These are phyloP conservation scores for Diaprepes abbreviatus DNA, from an alignment of 2,888 invertebrate species.

Conservation along the genomic window DNA sequence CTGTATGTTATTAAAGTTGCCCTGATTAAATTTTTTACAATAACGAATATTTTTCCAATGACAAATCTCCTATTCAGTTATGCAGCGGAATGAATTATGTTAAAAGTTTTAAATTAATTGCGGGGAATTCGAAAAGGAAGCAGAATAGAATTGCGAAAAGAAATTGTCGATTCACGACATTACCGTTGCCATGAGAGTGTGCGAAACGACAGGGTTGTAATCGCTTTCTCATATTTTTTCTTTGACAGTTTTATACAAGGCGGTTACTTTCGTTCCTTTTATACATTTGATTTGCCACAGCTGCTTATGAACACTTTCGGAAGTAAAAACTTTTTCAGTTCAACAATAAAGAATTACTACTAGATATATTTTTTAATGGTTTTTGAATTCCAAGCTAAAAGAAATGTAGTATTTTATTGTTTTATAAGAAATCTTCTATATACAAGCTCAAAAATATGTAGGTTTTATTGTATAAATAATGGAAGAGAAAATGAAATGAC, in stretches of 20 bases:
- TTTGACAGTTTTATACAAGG: constrained; percentile 29
- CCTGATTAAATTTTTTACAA: constrained; percentile 50
- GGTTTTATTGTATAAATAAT: no score
- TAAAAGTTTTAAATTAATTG: constrained; percentile 51
- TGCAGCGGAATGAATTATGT: constrained; percentile 47
- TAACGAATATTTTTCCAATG: constrained; percentile 42
- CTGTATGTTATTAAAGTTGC: constrained; percentile 63
- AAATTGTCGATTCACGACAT: constrained; percentile 55
- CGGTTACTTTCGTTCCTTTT: constrained; percentile 5
- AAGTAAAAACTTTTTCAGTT: no score
- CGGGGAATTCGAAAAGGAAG: constrained; percentile 50
- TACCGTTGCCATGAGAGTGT: constrained; percentile 38
- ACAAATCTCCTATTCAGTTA: constrained; percentile 45
- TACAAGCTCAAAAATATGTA: no score
- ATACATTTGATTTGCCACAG: constrained; percentile 5
- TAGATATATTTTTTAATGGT: not conserved
- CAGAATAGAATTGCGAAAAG: constrained; percentile 48
- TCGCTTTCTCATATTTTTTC: constrained; percentile 38
- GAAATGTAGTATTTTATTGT: no score
- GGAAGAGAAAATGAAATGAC: no score
- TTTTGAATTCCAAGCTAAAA: no score
- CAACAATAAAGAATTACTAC: not conserved
- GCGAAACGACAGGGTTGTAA: constrained; percentile 42
- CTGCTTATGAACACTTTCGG: not conserved
- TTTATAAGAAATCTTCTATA: no score